Percentiles rank a stretch among this genome's conserved stretches.
phyloP scores from a whole-genome alignment of 2,888 invertebrate species.

The Drosophila villosipedis region DNA sequence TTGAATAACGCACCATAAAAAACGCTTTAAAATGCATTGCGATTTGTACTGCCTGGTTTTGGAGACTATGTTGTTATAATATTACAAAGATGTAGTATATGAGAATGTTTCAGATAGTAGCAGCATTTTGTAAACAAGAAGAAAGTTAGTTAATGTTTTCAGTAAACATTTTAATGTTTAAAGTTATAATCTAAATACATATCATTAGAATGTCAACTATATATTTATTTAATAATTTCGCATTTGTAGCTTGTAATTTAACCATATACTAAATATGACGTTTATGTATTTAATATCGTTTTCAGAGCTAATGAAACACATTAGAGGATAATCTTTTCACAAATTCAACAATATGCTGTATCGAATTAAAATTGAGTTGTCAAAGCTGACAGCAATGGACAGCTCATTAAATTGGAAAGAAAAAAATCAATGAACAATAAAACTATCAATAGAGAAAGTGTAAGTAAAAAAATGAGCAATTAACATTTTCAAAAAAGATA shows the following conservation, averaged over 20 bases:
- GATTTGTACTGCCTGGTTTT: constrained; percentile 29
- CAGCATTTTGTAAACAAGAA: not conserved
- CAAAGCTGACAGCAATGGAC: constrained; percentile 65
- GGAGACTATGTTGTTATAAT: not conserved
- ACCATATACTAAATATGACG: not conserved
- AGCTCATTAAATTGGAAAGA: constrained; percentile 52
- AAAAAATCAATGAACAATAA: constrained; percentile 3
- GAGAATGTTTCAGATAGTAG: constrained; percentile 2
- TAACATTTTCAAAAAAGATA: constrained; percentile 74
- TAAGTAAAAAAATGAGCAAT: constrained; percentile 56
- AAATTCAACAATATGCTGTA: constrained; percentile 33
- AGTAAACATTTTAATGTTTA: not conserved
- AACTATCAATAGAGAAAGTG: not conserved
- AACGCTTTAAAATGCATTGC: constrained; percentile 33
- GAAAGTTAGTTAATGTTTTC: not conserved
- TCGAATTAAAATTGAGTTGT: constrained; percentile 53
- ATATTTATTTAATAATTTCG: not conserved
- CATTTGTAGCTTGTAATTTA: not conserved
- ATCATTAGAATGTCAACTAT: not conserved
- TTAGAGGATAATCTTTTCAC: constrained; percentile 16
- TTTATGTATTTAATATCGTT: not conserved
- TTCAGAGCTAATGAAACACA: not conserved
- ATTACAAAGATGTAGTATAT: constrained; percentile 21
- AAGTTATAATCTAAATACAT: not conserved
- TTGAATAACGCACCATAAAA: constrained; percentile 58